Evolutionary conservation across 1,140 invertebrate species (phyloP), one percentile per base, ranked within the genome.

Genomic region (Drosophila oshimai): DNA sequence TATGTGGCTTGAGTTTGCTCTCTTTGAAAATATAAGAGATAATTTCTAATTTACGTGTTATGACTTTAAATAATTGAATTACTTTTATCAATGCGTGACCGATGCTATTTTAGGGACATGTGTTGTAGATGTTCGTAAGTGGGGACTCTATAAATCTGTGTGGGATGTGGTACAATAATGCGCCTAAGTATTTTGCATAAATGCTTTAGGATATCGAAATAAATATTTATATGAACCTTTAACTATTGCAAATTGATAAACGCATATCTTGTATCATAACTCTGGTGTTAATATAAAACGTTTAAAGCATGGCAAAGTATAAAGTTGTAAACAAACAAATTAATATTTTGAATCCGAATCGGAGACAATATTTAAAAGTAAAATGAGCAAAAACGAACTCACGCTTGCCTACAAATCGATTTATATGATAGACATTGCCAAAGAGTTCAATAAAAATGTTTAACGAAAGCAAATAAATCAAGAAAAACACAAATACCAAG

Each of bases 81-180:
- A 46, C 36, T 44, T 39, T 81, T 69, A 55, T 60, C 71, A 89
- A 89, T 89, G 87, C 87, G 86, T 89, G 86, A 83, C 86, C 86
- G 78, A 89, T 87, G 72, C 71, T 80, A 64, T 53, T 49, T 49
- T 37, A 4, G 44, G 62, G 33, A 29, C 58, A 5, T 17, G 61
- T 65, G 34, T 33, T 50, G 24, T 65, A 41, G 13, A 65, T 65
- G 61, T 65, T 15, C 34, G 17, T 50, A 49, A 37, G 54, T 72
- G 67, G 34, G 51, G 67, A 22, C 65, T 71, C 65, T 70, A 70
- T 62, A 41, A 37, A 26, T 65, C 37, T 60, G 53, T 61, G 68
- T 61, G 67, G 65, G 42, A 70, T 72, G 68, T 71, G 50, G 61
- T 75, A 80, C 65, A 75, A 86, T 55, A 87, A 84, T 80, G 60